Evolutionary conservation across 2,888 invertebrate species (phyloP).

Genomic region (Ormyrus thymus): DNA sequence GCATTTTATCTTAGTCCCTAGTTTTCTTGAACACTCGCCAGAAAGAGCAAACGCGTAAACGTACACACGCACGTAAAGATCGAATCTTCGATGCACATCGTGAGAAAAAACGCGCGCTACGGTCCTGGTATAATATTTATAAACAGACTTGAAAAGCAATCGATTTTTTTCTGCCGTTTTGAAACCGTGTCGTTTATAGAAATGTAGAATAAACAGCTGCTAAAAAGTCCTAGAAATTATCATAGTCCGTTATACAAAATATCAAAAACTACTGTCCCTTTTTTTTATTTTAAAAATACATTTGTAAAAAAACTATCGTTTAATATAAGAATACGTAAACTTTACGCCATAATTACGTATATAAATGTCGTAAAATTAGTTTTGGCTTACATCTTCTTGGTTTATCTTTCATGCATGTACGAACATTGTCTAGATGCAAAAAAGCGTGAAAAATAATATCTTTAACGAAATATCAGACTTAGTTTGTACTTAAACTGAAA

Average conservation of each 20-base stretch:
- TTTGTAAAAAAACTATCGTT: conserved; percentile 40
- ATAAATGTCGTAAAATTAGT: conserved; percentile 6
- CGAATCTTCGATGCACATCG: background rate
- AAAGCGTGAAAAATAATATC: background rate
- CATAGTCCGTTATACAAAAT: conserved; percentile 34
- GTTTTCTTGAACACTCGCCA: background rate
- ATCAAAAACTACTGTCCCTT: conserved; percentile 37
- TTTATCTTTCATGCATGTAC: background rate
- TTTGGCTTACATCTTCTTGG: background rate
- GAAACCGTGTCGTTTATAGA: background rate
- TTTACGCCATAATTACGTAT: conserved; percentile 13
- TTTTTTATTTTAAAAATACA: conserved; percentile 39
- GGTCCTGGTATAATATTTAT: background rate
- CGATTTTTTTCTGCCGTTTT: background rate
- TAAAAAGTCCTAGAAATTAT: conserved; percentile 39
- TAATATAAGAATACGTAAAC: conserved; percentile 9
- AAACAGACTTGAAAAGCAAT: background rate
- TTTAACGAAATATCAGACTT: background rate
- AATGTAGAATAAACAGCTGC: conserved; percentile 28
- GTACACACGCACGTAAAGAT: background rate
- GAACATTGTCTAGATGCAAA: background rate
- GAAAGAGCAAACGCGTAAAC: background rate
- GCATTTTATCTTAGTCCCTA: conserved; percentile 8
- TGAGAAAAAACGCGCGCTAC: background rate
- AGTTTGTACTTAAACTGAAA: too few species aligned